Conservation (phyloP, 2,113 vertebrate genomes). For the Cheilinus undulatus region DNA sequence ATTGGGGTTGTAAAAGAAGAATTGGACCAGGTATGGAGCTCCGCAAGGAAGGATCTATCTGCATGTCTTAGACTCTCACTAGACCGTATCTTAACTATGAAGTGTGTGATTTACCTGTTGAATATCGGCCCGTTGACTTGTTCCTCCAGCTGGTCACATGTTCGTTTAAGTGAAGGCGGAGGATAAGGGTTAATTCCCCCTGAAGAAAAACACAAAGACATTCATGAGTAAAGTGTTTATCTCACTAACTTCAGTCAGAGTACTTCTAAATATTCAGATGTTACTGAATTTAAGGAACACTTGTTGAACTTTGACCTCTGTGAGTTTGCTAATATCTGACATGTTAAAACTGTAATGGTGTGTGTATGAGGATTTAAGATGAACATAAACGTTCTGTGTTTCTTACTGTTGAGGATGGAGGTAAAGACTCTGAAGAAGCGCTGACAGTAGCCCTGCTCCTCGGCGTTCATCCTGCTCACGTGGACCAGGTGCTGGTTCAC, state of each 20-base stretch:
- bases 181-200: conserved; percentile 86
- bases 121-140: background rate
- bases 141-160: conserved; percentile 72
- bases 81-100: too few relatives aligned
- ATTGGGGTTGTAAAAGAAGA: too few relatives aligned
- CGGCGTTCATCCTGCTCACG: conserved; percentile 63
- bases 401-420: conserved; percentile 86
- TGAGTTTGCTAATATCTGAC: too few relatives aligned
- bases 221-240: background rate
- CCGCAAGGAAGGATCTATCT: too few relatives aligned
- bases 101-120: conserved; percentile 52
- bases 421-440: conserved; percentile 87
- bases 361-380: background rate
- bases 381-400: too few relatives aligned
- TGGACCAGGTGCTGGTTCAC: conserved; percentile 86
- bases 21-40: too few relatives aligned
- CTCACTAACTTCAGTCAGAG: too few relatives aligned
- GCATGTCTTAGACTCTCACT: too few relatives aligned
- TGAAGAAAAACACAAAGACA: conserved; percentile 57
- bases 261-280: too few relatives aligned
- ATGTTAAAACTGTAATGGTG: background rate
- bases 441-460: conserved; percentile 80
- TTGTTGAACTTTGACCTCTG: too few relatives aligned
- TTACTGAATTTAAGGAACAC: too few relatives aligned
- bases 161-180: conserved; percentile 65